Conservation (phyloP, 2,113 vertebrate genomes). For the Xenopus borealis region DNA sequence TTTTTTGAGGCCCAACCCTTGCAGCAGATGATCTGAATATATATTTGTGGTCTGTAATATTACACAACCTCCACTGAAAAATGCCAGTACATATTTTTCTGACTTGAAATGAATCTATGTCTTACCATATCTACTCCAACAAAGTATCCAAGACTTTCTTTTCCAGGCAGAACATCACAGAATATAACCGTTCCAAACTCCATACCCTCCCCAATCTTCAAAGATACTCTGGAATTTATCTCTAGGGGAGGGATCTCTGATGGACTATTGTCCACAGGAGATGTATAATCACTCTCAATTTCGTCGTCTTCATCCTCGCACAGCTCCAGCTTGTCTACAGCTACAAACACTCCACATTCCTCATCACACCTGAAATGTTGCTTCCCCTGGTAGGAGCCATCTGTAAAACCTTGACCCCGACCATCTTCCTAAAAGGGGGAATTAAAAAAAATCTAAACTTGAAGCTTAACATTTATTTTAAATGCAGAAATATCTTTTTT, state of each 20-base stretch:
- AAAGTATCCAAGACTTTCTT: conserved; percentile 92
- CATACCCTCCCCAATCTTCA: conserved; percentile 85
- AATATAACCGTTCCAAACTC: conserved; percentile 96
- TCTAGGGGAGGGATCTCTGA: conserved; percentile 84
- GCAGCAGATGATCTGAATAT: too few relatives aligned
- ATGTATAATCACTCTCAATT: conserved; percentile 81
- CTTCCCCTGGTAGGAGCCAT: conserved; percentile 92
- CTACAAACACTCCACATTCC: conserved; percentile 95
- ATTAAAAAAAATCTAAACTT: too few relatives aligned
- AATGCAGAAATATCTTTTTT: too few relatives aligned
- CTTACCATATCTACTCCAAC: conserved; percentile 96
- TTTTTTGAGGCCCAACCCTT: too few relatives aligned
- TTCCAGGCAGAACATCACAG: conserved; percentile 88
- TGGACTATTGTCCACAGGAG: conserved; percentile 76
- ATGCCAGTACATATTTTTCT: too few relatives aligned
- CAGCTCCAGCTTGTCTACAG: conserved; percentile 92
- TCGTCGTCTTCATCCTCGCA: conserved; percentile 80
- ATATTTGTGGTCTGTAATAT: too few relatives aligned
- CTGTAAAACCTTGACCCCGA: conserved; percentile 91
- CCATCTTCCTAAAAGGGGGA: conserved; percentile 82
- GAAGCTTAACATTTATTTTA: too few relatives aligned
- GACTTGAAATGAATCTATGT: conserved; percentile 45
- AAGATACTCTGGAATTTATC: conserved; percentile 92
- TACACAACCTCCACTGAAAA: too few relatives aligned
- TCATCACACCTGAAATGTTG: conserved; percentile 95